These are phyloP conservation scores for Hipparchia semele DNA, from an alignment of 2,888 invertebrate genomes.

Conservation along the genomic window DNA sequence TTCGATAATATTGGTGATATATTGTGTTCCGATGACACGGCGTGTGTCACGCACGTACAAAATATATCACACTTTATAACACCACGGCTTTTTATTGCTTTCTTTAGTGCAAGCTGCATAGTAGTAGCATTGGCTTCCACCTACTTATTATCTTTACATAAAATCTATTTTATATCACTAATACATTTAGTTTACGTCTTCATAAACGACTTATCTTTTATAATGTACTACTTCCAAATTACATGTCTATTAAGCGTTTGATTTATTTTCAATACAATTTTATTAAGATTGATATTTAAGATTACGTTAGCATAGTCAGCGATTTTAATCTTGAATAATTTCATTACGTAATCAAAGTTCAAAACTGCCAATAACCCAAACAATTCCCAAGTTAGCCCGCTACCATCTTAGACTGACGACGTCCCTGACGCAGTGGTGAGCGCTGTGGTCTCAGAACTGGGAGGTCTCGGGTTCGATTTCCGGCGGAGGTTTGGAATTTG, in stretches of 20 bases:
- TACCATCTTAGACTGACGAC: too few species aligned
- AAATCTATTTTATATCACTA: background rate
- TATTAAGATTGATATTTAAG: background rate
- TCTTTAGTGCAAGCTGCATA: background rate
- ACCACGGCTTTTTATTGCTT: conserved; percentile 2
- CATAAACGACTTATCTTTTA: background rate
- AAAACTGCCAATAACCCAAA: background rate
- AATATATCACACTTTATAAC: background rate
- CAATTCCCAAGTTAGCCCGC: too few species aligned
- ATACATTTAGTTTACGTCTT: background rate
- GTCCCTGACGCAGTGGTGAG: too few species aligned
- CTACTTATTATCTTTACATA: background rate
- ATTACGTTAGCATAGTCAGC: background rate
- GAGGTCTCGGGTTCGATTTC: too few species aligned
- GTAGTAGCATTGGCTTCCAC: background rate
- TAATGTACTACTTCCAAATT: background rate
- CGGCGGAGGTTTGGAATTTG: too few species aligned
- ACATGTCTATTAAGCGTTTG: background rate
- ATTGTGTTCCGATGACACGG: conserved; percentile 8
- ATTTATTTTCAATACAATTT: background rate
- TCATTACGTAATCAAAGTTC: background rate
- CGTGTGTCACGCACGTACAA: conserved; percentile 27
- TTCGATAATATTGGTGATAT: conserved; percentile 20
- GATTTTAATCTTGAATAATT: background rate
- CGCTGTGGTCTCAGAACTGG: too few species aligned